Percentiles rank a stretch among this genome's conserved stretches.
phyloP scores from a whole-genome alignment of 2,888 invertebrate genomes.

The Spodoptera littoralis region DNA sequence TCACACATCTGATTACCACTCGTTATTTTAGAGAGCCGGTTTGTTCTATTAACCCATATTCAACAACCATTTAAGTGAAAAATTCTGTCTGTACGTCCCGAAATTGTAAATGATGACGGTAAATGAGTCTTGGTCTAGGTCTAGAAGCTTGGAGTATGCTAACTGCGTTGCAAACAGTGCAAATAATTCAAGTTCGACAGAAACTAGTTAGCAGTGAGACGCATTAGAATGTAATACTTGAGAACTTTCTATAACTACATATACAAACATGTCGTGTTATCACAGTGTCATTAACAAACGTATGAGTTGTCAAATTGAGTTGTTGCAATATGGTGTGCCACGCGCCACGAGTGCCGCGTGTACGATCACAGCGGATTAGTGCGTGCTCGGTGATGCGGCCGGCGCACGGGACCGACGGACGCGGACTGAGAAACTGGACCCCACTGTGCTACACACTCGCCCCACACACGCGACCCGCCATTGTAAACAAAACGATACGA shows the following conservation, averaged over 20 bases:
- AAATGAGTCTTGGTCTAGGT: conserved; percentile 31
- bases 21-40: conserved; percentile 19
- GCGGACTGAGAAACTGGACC: conserved; percentile 61
- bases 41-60: conserved; percentile 21
- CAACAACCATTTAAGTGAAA: conserved; percentile 12
- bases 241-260: conserved; percentile 13
- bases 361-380: conserved; percentile 47
- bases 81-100: conserved; percentile 1
- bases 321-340: conserved; percentile 59
- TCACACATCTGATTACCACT: conserved; percentile 26
- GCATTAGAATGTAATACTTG: conserved; percentile 19
- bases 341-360: conserved; percentile 47
- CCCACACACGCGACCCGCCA: conserved; percentile 42
- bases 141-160: conserved; percentile 48
- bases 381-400: conserved; percentile 35
- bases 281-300: conserved; percentile 46
- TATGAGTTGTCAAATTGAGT: conserved; percentile 14
- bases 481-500: conserved; percentile 57
- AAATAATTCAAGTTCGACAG: conserved; percentile 25
- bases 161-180: conserved; percentile 40
- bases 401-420: conserved; percentile 57
- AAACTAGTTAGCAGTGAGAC: conserved; percentile 6
- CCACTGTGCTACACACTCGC: conserved; percentile 30
- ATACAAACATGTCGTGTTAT: conserved; percentile 39
- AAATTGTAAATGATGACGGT: conserved; percentile 14